Evolutionary conservation across 2,888 invertebrate species (phyloP).

Genomic region (Cheilosia impressa): DNA sequence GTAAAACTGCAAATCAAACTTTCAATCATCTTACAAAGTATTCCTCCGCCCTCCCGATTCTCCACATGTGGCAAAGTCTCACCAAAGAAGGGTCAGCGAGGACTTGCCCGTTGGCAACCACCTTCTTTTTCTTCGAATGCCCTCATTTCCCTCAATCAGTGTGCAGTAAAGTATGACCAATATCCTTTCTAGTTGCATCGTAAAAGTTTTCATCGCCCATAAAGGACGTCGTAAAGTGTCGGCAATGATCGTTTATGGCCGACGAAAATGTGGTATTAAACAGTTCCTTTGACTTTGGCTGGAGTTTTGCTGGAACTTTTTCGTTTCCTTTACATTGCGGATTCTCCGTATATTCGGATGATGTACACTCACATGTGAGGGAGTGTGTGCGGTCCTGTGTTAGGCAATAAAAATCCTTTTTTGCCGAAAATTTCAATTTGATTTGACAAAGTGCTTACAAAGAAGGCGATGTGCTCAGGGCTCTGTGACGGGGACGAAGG

Average conservation of each 20-base stretch:
- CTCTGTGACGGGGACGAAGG: constrained; percentile 32
- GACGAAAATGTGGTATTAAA: constrained; percentile 76
- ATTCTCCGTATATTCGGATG: constrained; percentile 34
- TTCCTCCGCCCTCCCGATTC: constrained; percentile 46
- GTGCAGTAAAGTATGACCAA: constrained; percentile 75
- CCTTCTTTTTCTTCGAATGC: constrained; percentile 52
- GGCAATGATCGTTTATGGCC: constrained; percentile 78
- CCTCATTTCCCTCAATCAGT: constrained; percentile 75
- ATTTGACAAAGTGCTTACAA: constrained; percentile 77
- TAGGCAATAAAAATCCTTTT: constrained; percentile 74
- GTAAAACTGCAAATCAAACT: constrained; percentile 77
- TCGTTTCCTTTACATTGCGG: constrained; percentile 34
- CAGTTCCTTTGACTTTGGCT: constrained; percentile 66
- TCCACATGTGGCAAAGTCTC: constrained; percentile 40
- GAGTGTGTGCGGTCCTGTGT: constrained; percentile 25
- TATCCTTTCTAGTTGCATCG: constrained; percentile 72
- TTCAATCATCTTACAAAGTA: constrained; percentile 70
- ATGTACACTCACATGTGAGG: neutral
- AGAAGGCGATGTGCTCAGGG: constrained; percentile 45
- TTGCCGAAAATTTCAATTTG: constrained; percentile 80
- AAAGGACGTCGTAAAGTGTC: constrained; percentile 78
- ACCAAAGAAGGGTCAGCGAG: constrained; percentile 49
- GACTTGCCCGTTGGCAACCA: constrained; percentile 30
- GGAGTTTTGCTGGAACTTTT: constrained; percentile 39
- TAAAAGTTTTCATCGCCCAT: constrained; percentile 75